These are phyloP conservation scores for Philypnodon macrostomus DNA, from an alignment of 2,797 vertebrate genomes.

Conservation along the genomic window DNA sequence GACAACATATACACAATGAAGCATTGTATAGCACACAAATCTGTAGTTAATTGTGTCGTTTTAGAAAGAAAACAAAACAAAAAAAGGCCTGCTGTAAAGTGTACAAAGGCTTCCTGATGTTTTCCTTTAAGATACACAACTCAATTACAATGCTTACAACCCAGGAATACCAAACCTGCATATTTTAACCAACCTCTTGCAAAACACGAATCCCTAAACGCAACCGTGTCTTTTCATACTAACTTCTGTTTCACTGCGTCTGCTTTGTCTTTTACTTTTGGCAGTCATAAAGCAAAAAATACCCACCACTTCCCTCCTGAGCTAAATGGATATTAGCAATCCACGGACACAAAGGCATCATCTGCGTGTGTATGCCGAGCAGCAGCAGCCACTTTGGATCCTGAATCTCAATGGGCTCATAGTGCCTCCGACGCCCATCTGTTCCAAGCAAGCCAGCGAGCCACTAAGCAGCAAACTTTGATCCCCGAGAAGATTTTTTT, in stretches of 20 bases:
- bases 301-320: conserved; percentile 55
- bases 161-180: conserved; percentile 42
- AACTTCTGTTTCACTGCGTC: conserved; percentile 52
- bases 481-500: conserved; percentile 77
- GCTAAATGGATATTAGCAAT: conserved; percentile 73
- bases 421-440: conserved; percentile 81
- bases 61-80: conserved; percentile 49
- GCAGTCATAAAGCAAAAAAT: conserved; percentile 40
- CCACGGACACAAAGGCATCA: conserved; percentile 74
- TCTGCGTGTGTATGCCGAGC: conserved; percentile 74
- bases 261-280: conserved; percentile 59
- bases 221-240: conserved; percentile 45
- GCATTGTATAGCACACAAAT: conserved; percentile 45
- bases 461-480: conserved; percentile 80
- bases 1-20: conserved; percentile 11
- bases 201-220: conserved; percentile 44
- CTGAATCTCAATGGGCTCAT: conserved; percentile 80
- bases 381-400: conserved; percentile 81
- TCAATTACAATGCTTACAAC: conserved; percentile 65
- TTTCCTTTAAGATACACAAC: conserved; percentile 62
- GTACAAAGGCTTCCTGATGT: conserved; percentile 60
- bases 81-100: conserved; percentile 40
- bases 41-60: conserved; percentile 46
- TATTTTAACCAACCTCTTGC: conserved; percentile 59
- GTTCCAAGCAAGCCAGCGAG: conserved; percentile 76